Evolutionary conservation across 2,888 invertebrate genomes (phyloP), one percentile per base, ranked within the genome.

Genomic region (Bruchidius siliquastri): DNA sequence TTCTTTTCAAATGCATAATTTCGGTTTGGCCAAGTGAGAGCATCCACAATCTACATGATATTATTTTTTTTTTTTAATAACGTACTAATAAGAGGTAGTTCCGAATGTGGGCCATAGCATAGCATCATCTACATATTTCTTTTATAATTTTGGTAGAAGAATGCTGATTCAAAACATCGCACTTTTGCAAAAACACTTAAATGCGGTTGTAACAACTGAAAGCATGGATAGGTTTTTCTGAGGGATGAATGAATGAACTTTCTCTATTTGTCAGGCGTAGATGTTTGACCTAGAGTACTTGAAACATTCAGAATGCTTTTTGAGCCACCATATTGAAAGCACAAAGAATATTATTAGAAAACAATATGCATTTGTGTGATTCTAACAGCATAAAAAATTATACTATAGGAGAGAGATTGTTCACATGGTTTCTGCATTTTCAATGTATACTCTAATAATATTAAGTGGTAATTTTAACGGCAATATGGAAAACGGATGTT

Each of bases 361-460:
- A 68, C 6, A 68, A 68, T 68, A 49, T 49, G 49, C 49, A 49
- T 49, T 49, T 49, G 49, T 49, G 49, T 49, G 49, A 49, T 49
- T 49, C 18, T 49, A 49, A 49, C 49, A 49, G 10, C 49, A 49
- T 49, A 49, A 49, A 49, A 49, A 49, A 49, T 49, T 49, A 49
- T 49, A 49, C 49, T 49, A 18, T 78, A 76, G 77, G 76, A 72
- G 71, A 76, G 69, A 74, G 77, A 76, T 77, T 78, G 76, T 79
- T 79, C 77, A 79, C 77, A 79, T 75, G 76, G 72, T 77, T 79
- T 79, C 75, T 77, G 77, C 75, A 77, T 79, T 77, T 79, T 68
- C 21, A 68, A 21, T 21, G 77, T 77, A 76, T 75, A 74, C 72
- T 69, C 68, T 73, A 70, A 71, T 72, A 74, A 74, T 72, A 73